Conservation (phyloP, 2,888 invertebrate species). For the Phyllotreta striolata region DNA sequence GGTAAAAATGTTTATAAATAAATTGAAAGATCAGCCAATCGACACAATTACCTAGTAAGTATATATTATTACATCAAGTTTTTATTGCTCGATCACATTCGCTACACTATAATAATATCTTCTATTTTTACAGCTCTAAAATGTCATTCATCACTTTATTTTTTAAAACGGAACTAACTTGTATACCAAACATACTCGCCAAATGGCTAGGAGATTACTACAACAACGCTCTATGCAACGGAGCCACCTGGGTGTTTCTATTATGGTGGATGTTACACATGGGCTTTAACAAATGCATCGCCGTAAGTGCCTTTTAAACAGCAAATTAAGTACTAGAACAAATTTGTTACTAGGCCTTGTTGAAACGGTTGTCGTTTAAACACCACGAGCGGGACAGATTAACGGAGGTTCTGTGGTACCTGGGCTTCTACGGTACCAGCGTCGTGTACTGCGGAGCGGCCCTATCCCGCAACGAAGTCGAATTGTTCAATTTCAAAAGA, state of each 20-base stretch:
- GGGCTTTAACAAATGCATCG: slow-evolving; percentile 51
- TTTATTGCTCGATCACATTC: background rate
- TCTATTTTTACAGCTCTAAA: slow-evolving; percentile 27
- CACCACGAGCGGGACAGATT: slow-evolving; percentile 52
- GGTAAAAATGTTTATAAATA: slow-evolving; percentile 31
- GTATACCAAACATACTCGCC: slow-evolving; percentile 53
- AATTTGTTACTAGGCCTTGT: slow-evolving; percentile 50
- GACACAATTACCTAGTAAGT: slow-evolving; percentile 25
- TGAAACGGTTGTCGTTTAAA: slow-evolving; percentile 52
- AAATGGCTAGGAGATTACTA: slow-evolving; percentile 55
- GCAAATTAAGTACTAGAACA: slow-evolving; percentile 40
- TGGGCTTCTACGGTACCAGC: slow-evolving; percentile 53
- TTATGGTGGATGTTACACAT: slow-evolving; percentile 54
- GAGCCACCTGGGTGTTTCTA: slow-evolving; percentile 55
- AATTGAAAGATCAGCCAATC: slow-evolving; percentile 14
- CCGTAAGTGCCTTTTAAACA: slow-evolving; percentile 50
- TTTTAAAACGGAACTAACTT: slow-evolving; percentile 56
- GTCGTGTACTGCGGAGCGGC: slow-evolving; percentile 53
- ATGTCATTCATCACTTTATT: slow-evolving; percentile 49
- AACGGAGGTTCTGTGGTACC: slow-evolving; percentile 53
- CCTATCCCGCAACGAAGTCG: slow-evolving; percentile 50
- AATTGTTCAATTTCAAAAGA: slow-evolving; percentile 47
- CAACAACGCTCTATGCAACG: slow-evolving; percentile 57
- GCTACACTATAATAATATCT: background rate
- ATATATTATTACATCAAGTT: background rate